These are phyloP conservation scores for Rhagoletis pomonella DNA, from an alignment of 1,140 invertebrate species.

Conservation along the genomic window DNA sequence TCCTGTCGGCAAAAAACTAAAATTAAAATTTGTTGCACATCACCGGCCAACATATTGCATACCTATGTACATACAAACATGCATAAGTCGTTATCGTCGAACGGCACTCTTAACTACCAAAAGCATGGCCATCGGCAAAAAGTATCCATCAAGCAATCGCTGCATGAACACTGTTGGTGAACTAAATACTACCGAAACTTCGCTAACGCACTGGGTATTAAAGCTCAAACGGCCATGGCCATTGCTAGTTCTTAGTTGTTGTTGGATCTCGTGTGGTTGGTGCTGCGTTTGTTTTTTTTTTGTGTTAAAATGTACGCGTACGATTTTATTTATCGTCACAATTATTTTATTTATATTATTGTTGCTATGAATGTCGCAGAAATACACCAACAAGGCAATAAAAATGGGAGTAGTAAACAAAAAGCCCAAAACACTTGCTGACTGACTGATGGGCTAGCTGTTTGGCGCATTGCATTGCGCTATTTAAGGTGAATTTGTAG, in stretches of 20 bases:
- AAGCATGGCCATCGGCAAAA: neutral
- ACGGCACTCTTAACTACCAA: neutral
- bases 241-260: neutral
- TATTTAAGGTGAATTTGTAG: slow-evolving; percentile 64
- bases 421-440: slow-evolving; percentile 27
- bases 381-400: slow-evolving; percentile 36
- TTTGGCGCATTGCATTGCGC: slow-evolving; percentile 21
- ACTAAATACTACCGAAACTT: neutral
- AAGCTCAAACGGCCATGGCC: neutral
- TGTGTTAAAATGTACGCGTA: slow-evolving; percentile 54
- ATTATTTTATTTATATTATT: slow-evolving; percentile 73
- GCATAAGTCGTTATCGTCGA: neutral
- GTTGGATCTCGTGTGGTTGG: neutral
- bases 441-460: slow-evolving; percentile 15
- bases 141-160: neutral
- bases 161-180: neutral
- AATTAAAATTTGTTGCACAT: slow-evolving; percentile 41
- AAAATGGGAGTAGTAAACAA: slow-evolving; percentile 49
- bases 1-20: neutral
- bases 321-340: slow-evolving; percentile 72
- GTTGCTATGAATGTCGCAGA: slow-evolving; percentile 56
- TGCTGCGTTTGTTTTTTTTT: slow-evolving; percentile 37
- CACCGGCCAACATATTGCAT: slow-evolving; percentile 18
- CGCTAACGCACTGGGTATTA: neutral
- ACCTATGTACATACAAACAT: too few species aligned